Evolutionary conservation across 2,113 vertebrate genomes (phyloP), one percentile per base, ranked within the genome.

Genomic region (Etheostoma cragini): DNA sequence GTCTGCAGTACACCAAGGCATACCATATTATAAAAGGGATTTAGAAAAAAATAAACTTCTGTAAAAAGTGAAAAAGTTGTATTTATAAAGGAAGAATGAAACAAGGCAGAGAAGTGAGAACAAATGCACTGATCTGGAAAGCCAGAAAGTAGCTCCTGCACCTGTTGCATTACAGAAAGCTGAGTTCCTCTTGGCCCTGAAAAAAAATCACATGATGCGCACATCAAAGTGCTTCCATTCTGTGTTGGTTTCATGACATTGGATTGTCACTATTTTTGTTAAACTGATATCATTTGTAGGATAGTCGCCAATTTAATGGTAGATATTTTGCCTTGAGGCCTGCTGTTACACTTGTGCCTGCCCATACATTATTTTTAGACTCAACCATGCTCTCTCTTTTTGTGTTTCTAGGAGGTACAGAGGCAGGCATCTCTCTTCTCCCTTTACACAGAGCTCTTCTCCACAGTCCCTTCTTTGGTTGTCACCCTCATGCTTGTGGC

Each of bases 401-500:
- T 87, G n/a, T 86, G 57, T 72, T 81, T 84, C 2, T 93, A 99
- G 98, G 95, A 95, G 89, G 96, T 98, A 62, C 98, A 99, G 93
- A 95, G 92, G 87, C 95, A 96, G 72, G 90, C 95, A 0, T 98
- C 98, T 52, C 77, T 96, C 60, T 98, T 99, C 90, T 94, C 78
- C 52, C 95, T 96, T 80, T 97, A 97, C 86, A 74, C 96, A 26
- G 96, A 97, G 19, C 89, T 98, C 53, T 95, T 95, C 65, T 94
- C 94, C 1, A 89, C 95, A 24, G 57, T 97, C 88, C 97, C 98
- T 54, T 96, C 96, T 45, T 86, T 99, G 50, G 24, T 96, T 46
- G 95, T 97, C 87, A 97, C 98, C 0, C 95, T 99, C 82, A n/a
- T 98, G 33, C 87, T 99, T 73, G 96, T 99, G 74, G 92, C 97